A percentile compares a stretch with the other conserved stretches of the same genome.
Evolutionary conservation across 2,113 vertebrate species (phyloP).

Genomic region (Fulmarus glacialis): DNA sequence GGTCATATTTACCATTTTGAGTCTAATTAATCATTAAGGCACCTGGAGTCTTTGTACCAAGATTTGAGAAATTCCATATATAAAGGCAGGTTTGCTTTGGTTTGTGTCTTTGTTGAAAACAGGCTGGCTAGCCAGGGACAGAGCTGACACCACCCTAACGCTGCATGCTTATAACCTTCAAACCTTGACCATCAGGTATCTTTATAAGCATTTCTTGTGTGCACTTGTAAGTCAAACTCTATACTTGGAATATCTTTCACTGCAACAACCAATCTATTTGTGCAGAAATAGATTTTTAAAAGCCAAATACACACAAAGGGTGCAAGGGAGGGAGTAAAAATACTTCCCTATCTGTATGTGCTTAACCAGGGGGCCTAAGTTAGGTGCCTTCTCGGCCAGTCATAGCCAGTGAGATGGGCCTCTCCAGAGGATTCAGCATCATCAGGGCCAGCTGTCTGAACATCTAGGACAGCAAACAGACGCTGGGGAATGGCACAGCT

Average conservation of each 20-base stretch:
- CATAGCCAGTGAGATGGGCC: neutral
- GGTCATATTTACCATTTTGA: neutral
- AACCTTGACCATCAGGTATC: neutral
- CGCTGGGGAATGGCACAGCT: neutral
- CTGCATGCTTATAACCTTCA: neutral
- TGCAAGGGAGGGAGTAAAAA: neutral
- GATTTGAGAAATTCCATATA: neutral
- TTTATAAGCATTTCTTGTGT: neutral
- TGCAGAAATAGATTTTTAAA: neutral
- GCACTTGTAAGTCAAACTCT: neutral
- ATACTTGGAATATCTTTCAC: neutral
- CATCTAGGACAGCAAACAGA: neutral
- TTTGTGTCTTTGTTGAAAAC: neutral
- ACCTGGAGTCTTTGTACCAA: neutral
- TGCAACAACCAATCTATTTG: neutral
- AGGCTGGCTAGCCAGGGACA: neutral
- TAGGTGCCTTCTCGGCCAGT: neutral
- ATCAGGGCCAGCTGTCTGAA: neutral
- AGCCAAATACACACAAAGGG: neutral
- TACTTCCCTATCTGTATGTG: neutral
- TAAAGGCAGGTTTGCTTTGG: neutral
- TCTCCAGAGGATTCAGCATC: neutral
- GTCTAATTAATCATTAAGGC: conserved; percentile 27
- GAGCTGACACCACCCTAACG: accelerated
- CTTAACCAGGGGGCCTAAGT: neutral